A percentile compares a stretch with the other conserved stretches of the same genome.
phyloP scores from a whole-genome alignment of 2,888 invertebrate species.

The Ganaspis brasiliensis region DNA sequence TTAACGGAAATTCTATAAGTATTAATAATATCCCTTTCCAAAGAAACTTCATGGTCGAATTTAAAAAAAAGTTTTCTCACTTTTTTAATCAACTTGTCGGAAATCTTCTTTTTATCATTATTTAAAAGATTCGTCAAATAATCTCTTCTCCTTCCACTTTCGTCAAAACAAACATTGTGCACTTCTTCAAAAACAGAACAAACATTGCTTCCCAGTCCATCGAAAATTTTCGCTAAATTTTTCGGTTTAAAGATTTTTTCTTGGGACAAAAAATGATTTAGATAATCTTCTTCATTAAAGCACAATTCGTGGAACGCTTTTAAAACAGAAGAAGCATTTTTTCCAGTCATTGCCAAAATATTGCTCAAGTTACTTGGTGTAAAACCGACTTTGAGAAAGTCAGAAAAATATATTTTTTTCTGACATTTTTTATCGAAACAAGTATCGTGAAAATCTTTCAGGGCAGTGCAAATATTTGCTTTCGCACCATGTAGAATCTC shows the following conservation, averaged over 20 bases:
- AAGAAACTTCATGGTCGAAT: neutral
- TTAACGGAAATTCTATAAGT: neutral
- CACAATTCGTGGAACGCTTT: conserved; percentile 69
- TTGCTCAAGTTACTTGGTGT: neutral
- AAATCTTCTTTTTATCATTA: neutral
- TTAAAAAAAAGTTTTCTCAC: neutral
- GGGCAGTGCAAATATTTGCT: neutral
- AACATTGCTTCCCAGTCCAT: conserved; percentile 57
- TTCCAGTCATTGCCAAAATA: neutral
- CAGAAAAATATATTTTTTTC: neutral
- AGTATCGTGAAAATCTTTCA: neutral
- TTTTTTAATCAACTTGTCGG: neutral
- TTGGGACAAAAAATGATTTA: conserved; percentile 65
- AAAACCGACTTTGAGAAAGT: neutral
- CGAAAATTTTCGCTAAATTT: conserved; percentile 60
- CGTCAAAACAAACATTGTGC: no score
- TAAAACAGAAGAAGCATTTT: neutral
- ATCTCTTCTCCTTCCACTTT: conserved; percentile 68
- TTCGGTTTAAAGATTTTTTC: conserved; percentile 70
- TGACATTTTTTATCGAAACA: neutral
- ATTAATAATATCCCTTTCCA: neutral
- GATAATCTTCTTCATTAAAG: conserved; percentile 71
- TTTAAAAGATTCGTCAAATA: conserved; percentile 66
- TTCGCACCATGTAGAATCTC: neutral
- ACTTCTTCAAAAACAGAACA: conserved; percentile 57